phyloP scores from a whole-genome alignment of 2,888 invertebrate genomes.

The Drosophila mercatorum region DNA sequence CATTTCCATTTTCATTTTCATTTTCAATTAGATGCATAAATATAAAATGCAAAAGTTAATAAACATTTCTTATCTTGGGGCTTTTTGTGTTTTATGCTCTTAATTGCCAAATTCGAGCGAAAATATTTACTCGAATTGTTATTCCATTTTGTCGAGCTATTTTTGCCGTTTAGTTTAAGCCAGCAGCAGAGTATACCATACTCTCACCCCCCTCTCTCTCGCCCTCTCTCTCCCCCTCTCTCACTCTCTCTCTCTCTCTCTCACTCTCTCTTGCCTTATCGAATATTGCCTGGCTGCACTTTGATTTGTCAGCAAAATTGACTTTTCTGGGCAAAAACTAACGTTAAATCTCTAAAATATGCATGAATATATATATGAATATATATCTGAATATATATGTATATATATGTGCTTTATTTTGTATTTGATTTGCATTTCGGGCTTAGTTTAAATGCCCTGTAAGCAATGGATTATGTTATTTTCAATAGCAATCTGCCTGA shows the following conservation, averaged over 20 bases:
- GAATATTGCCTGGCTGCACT: conserved; percentile 22
- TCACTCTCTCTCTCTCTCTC: not conserved
- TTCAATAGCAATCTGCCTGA: not conserved
- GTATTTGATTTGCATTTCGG: conserved; percentile 7
- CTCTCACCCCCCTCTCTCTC: too few species aligned
- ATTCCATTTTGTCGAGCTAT: not conserved
- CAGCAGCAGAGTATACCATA: not conserved
- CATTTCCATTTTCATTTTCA: not conserved
- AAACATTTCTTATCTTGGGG: conserved; percentile 1
- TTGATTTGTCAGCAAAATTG: conserved; percentile 40
- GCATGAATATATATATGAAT: conserved; percentile 2
- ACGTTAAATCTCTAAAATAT: conserved; percentile 6
- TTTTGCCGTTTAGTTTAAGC: conserved; percentile 8
- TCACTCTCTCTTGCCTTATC: not conserved
- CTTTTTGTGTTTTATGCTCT: not conserved
- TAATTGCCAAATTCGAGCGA: not conserved
- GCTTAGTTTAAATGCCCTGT: not conserved
- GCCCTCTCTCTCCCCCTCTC: not conserved
- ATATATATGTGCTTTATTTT: not conserved
- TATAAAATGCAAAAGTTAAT: not conserved
- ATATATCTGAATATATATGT: not conserved
- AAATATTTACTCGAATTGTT: conserved; percentile 1
- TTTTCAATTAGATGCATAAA: conserved; percentile 4
- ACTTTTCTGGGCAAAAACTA: conserved; percentile 1
- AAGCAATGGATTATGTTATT: too few species aligned